Conservation (phyloP, 1,140 invertebrate genomes). For the Trypoxylus dichotomus region DNA sequence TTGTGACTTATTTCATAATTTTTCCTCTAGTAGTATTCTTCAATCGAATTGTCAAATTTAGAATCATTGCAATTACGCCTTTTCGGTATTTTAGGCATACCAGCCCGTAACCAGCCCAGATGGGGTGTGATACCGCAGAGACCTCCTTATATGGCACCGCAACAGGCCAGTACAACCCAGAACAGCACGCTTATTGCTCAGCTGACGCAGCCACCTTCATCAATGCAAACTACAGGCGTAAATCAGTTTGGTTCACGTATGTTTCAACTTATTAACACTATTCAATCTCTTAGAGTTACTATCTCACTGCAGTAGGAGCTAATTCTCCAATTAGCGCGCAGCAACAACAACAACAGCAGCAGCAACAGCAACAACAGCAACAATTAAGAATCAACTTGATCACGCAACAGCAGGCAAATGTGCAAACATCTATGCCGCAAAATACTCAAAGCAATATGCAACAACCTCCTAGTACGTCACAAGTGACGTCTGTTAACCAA, state of each 20-base stretch:
- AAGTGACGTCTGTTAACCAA: slow-evolving; percentile 36
- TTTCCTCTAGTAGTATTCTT: no score
- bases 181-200: slow-evolving; percentile 69
- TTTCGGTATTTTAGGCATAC: neutral
- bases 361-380: slow-evolving; percentile 37
- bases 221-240: slow-evolving; percentile 55
- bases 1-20: no score
- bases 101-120: slow-evolving; percentile 26
- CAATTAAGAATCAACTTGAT: slow-evolving; percentile 37
- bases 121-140: slow-evolving; percentile 52
- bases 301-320: slow-evolving; percentile 42
- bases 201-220: slow-evolving; percentile 65
- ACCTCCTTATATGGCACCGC: slow-evolving; percentile 52
- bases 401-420: slow-evolving; percentile 35
- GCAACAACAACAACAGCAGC: slow-evolving; percentile 45
- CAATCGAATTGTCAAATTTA: no score
- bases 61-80: neutral
- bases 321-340: slow-evolving; percentile 55
- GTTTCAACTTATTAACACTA: slow-evolving; percentile 29
- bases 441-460: slow-evolving; percentile 31
- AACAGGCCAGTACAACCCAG: slow-evolving; percentile 48
- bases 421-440: slow-evolving; percentile 39
- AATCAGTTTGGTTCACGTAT: slow-evolving; percentile 57
- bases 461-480: slow-evolving; percentile 29
- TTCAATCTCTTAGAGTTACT: slow-evolving; percentile 19